phyloP scores from a whole-genome alignment of 2,797 vertebrate species.

The Anniella stebbinsi region DNA sequence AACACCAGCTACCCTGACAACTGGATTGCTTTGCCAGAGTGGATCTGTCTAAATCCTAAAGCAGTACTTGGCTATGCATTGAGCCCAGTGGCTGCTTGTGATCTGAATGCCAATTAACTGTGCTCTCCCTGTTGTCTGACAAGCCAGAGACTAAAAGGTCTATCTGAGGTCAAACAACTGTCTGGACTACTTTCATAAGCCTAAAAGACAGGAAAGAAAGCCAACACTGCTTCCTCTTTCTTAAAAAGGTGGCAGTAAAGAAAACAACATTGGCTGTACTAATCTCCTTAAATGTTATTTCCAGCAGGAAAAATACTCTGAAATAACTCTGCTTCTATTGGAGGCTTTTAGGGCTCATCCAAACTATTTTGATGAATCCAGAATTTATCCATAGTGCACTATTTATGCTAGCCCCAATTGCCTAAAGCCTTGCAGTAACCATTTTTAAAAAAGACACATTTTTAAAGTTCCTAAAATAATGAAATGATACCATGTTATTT shows the following conservation, averaged over 20 bases:
- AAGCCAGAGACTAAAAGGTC: slow-evolving; percentile 80
- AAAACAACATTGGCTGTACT: slow-evolving; percentile 37
- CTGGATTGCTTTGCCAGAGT: slow-evolving; percentile 81
- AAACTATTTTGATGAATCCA: not conserved
- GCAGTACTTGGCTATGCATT: slow-evolving; percentile 75
- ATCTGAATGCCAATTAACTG: slow-evolving; percentile 84
- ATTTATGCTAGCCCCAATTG: not conserved
- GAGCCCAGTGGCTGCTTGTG: slow-evolving; percentile 76
- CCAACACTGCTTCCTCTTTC: slow-evolving; percentile 62
- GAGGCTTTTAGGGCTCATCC: not conserved
- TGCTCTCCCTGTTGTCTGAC: slow-evolving; percentile 71
- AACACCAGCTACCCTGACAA: slow-evolving; percentile 84
- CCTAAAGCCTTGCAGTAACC: not conserved
- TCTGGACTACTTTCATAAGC: slow-evolving; percentile 77
- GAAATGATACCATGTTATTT: not conserved
- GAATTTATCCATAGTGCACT: not conserved
- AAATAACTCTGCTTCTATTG: not conserved
- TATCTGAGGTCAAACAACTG: slow-evolving; percentile 80
- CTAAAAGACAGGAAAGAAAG: slow-evolving; percentile 70
- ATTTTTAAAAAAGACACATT: not conserved
- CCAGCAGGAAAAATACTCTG: slow-evolving; percentile 31
- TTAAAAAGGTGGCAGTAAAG: slow-evolving; percentile 48
- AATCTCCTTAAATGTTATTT: slow-evolving; percentile 17
- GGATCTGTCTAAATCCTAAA: slow-evolving; percentile 84
- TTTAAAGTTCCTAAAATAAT: not conserved